Percentiles rank a stretch among this genome's conserved stretches.
These are phyloP conservation scores for Dendrocopos noguchii DNA, from an alignment of 2,113 vertebrate species.

Conservation along the genomic window DNA sequence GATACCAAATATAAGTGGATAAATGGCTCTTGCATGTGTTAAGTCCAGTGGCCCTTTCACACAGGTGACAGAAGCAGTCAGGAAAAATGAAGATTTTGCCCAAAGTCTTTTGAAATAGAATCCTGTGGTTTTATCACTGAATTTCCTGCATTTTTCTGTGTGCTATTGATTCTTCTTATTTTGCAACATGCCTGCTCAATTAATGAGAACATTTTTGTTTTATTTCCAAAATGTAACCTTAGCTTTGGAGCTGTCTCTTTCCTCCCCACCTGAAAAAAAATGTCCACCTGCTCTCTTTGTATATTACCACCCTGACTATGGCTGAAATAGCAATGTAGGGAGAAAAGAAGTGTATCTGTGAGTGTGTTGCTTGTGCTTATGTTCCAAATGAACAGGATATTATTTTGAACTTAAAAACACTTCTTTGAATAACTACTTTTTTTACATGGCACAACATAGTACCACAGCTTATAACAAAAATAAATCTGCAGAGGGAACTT, in stretches of 20 bases:
- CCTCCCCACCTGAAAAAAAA: not conserved
- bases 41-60: not conserved
- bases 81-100: not conserved
- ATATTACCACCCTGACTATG: slow-evolving; percentile 3
- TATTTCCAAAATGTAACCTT: slow-evolving; percentile 35
- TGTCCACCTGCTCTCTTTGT: slow-evolving; percentile 31
- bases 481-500: not conserved
- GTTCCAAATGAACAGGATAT: slow-evolving; percentile 36
- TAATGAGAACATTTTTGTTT: slow-evolving; percentile 18
- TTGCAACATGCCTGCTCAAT: slow-evolving; percentile 20
- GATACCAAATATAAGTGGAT: not conserved
- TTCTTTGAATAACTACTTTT: slow-evolving; percentile 10
- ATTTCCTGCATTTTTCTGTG: not conserved
- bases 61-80: not conserved
- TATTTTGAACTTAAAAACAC: slow-evolving; percentile 54
- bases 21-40: slow-evolving; percentile 20
- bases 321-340: slow-evolving; percentile 1
- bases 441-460: not conserved
- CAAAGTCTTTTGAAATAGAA: not conserved
- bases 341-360: slow-evolving; percentile 2
- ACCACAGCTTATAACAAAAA: not conserved
- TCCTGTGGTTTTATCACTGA: not conserved
- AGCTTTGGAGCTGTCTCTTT: slow-evolving; percentile 2
- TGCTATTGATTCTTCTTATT: not conserved
- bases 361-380: not conserved